Evolutionary conservation across 2,797 vertebrate species (phyloP), one percentile per base, ranked within the genome.

Genomic region (Helostoma temminkii): DNA sequence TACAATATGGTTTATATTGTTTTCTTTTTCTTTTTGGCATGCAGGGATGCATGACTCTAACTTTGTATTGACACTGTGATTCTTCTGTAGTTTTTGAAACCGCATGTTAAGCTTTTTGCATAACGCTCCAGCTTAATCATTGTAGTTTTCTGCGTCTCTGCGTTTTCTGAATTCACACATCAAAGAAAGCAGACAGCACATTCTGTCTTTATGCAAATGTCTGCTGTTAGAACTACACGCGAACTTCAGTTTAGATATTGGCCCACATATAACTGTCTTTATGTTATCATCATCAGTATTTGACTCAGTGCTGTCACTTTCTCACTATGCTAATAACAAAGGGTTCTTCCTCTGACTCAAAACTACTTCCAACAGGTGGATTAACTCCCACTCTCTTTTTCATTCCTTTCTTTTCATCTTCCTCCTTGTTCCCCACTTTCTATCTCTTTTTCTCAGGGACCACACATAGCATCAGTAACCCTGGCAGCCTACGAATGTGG

Each of bases 401-500:
- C 28, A 30, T 43, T 12, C 9, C 45, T 61, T 16, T 22, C 36
- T 43, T 21, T 54, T 60, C 70, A 21, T 73, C 16, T 71, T 36
- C n/a, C 66, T 34, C 21, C 22, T 48, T 49, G 50, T 8, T 67
- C 32, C 67, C 36, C 48, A 49, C 10, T 53, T 8, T 37, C 54
- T 54, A 8, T 55, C 0, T 77, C 25, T 76, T 1, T 64, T 61
- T 66, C 70, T 61, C 89, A 97, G 97, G 95, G 95, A 82, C 95
- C 94, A 80, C 95, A 96, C 84, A 96, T 96, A 88, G 95, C 95
- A 39, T 95, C 94, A 3, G 96, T 96, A 64, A 96, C 95, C 22
- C 92, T 96, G 70, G 95, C 95, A 68, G 95, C 95, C 10, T 95
- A 95, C 64, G 95, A 96, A 89, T 96, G 96, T 79, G 95, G 95